phyloP scores from a whole-genome alignment of 2,797 vertebrate species.

The Heliangelus exortis region DNA sequence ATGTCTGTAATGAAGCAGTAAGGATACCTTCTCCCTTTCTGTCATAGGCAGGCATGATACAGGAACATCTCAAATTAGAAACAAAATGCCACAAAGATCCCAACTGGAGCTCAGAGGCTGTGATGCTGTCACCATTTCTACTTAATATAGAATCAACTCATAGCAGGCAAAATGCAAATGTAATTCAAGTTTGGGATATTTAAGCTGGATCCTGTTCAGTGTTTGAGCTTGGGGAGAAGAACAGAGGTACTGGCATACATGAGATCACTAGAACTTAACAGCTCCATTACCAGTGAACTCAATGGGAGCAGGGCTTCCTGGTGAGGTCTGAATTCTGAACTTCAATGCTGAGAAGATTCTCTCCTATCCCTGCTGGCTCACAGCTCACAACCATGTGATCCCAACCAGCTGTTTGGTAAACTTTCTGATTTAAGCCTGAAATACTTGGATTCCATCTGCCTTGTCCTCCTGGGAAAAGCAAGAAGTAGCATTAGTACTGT shows the following conservation, averaged over 20 bases:
- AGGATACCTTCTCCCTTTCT: background rate
- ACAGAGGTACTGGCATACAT: background rate
- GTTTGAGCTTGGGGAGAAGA: background rate
- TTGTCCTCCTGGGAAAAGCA: background rate
- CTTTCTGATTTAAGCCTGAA: background rate
- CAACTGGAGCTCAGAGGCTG: background rate
- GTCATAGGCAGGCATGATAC: background rate
- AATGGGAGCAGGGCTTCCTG: background rate
- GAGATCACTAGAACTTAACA: background rate
- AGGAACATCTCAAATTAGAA: background rate
- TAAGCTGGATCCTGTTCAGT: background rate
- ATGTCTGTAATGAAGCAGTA: background rate
- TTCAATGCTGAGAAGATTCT: background rate
- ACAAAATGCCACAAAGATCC: background rate
- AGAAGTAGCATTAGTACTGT: background rate
- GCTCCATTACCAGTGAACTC: background rate
- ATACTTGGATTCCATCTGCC: background rate
- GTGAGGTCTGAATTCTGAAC: background rate
- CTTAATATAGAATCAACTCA: background rate
- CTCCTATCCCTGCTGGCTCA: background rate
- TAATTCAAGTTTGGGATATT: background rate
- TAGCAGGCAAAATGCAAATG: background rate
- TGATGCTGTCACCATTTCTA: background rate
- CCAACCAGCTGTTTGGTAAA: conserved; percentile 15
- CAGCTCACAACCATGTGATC: conserved; percentile 9